Evolutionary conservation across 2,888 invertebrate species (phyloP).

Genomic region (Papilio elwesi): DNA sequence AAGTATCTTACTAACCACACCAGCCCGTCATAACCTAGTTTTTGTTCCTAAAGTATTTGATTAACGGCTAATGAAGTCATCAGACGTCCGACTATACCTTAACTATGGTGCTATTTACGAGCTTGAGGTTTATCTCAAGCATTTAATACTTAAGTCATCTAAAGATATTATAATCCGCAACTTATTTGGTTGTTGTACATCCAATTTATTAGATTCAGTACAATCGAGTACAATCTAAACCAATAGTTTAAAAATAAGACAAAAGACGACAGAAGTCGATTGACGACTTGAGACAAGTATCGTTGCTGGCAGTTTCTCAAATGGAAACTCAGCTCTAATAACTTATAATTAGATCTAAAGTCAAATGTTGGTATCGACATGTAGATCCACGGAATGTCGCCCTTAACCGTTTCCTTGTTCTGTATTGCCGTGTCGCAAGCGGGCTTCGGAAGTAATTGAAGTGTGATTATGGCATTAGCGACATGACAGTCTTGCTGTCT

Average conservation of each 20-base stretch:
- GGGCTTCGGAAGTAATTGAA: slow-evolving; percentile 22
- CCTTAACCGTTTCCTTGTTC: slow-evolving; percentile 22
- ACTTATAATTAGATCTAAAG: neutral
- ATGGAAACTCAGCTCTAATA: neutral
- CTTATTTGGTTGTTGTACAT: slow-evolving; percentile 6
- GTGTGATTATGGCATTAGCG: slow-evolving; percentile 3
- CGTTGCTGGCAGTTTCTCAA: neutral
- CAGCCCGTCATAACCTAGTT: no score
- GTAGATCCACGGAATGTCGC: slow-evolving; percentile 1
- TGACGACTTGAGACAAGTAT: slow-evolving; percentile 22
- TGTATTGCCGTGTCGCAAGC: slow-evolving; percentile 13
- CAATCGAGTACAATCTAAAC: slow-evolving; percentile 9
- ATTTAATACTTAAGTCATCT: no score
- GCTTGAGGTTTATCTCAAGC: no score
- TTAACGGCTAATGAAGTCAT: no score
- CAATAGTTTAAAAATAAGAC: slow-evolving; percentile 25
- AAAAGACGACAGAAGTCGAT: slow-evolving; percentile 26
- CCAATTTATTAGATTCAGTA: slow-evolving; percentile 8
- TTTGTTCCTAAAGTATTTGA: no score
- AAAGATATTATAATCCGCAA: neutral
- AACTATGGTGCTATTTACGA: no score
- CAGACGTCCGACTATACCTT: no score
- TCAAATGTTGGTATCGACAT: neutral
- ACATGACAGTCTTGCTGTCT: slow-evolving; percentile 1
- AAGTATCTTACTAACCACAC: no score